These are phyloP conservation scores for Anthopleura xanthogrammica DNA, from an alignment of 92 coral and sea anemone species.

Conservation along the genomic window DNA sequence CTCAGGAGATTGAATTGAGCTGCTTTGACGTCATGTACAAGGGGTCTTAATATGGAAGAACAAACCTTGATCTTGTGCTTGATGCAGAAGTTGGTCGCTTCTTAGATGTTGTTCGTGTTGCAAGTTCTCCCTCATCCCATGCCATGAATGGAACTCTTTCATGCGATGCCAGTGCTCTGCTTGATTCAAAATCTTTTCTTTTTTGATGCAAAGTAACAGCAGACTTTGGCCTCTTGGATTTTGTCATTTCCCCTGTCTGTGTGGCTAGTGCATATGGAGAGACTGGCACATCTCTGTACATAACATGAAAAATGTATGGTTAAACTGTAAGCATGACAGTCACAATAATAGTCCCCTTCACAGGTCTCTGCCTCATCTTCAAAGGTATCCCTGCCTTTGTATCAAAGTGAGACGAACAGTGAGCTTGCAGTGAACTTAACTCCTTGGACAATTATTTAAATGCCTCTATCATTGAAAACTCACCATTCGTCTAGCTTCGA, in stretches of 20 bases:
- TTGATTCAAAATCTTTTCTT: conserved; percentile 32
- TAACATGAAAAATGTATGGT: neutral
- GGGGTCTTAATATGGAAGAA: neutral
- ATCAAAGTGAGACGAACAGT: too few relatives aligned
- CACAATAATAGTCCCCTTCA: too few relatives aligned
- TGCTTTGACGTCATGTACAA: too few relatives aligned
- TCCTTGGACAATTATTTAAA: too few relatives aligned
- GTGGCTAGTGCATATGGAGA: conserved; percentile 77
- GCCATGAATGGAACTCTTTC: conserved; percentile 35
- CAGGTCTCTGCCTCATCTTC: too few relatives aligned
- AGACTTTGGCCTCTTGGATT: conserved; percentile 64
- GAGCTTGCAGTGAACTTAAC: too few relatives aligned
- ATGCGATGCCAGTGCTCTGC: conserved; percentile 17
- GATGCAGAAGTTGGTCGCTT: conserved; percentile 74
- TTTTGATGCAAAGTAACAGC: conserved; percentile 46
- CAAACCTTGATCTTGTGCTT: conserved; percentile 67
- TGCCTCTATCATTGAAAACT: too few relatives aligned
- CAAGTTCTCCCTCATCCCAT: conserved; percentile 53
- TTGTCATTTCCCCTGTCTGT: conserved; percentile 25
- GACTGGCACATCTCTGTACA: conserved; percentile 56
- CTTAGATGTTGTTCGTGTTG: conserved; percentile 18
- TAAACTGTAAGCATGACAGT: too few relatives aligned
- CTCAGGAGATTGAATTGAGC: too few relatives aligned
- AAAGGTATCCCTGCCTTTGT: too few relatives aligned
- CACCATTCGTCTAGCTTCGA: too few relatives aligned